A percentile compares a stretch with the other conserved stretches of the same genome.
Evolutionary conservation across 1,140 invertebrate genomes (phyloP).

Genomic region (Musca vetustissima): DNA sequence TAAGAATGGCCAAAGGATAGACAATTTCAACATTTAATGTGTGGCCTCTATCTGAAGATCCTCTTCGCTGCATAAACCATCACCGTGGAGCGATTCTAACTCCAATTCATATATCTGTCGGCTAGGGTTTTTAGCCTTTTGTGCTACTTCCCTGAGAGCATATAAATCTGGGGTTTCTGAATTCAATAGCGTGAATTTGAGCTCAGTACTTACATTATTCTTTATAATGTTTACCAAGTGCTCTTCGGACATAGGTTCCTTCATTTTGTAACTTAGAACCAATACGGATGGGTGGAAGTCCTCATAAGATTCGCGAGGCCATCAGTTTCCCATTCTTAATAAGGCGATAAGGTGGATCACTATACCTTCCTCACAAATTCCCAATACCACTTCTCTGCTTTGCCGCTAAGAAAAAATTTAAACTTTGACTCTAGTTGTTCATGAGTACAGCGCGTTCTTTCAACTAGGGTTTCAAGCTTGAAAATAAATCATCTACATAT

Average conservation of each 20-base stretch:
- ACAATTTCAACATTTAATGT: conserved; percentile 3
- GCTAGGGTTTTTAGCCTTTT: background rate
- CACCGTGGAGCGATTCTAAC: too few relatives aligned
- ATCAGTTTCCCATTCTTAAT: background rate
- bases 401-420: background rate
- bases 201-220: background rate
- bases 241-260: background rate
- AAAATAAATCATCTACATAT: background rate
- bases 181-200: background rate
- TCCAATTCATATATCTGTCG: too few relatives aligned
- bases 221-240: background rate
- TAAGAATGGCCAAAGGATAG: background rate
- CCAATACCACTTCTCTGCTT: conserved; percentile 1
- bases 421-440: background rate
- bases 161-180: background rate
- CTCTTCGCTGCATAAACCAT: too few relatives aligned
- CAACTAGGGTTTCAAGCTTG: background rate
- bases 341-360: background rate
- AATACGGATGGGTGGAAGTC: background rate
- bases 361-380: background rate
- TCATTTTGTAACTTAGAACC: background rate
- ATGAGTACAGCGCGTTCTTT: background rate
- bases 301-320: background rate
- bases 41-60: background rate
- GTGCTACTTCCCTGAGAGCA: background rate